Base-by-base conservation (phyloP, 2,888 invertebrate genomes). In the Sphaerophoria taeniata region DNA sequence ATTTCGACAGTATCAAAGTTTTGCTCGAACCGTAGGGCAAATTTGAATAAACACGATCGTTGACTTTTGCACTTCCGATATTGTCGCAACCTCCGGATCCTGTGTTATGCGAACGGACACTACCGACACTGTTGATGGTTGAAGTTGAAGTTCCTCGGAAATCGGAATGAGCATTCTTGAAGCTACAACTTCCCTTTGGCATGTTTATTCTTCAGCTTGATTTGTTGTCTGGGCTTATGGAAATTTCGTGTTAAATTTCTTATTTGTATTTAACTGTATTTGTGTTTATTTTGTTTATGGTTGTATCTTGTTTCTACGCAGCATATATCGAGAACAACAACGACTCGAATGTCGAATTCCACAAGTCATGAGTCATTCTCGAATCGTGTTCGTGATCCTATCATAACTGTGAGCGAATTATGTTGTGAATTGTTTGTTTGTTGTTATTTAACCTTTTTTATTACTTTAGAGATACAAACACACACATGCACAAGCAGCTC, bases 1-100 rank as follows among this genome's bases (percentile, higher is more conserved):
- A 90, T 73, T 90, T 90, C 71, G 89, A 88, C 70, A 91, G 87
- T 76, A 90, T 87, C n/a, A 88, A n/a, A 14, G 78, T 78, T 71
- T 88, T 88, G 47, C 74, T 87, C 31, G 83, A 65, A 45, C 78
- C 69, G 51, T 72, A 53, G n/a, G 79, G 53, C 12, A 79, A 9
- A 56, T 85, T 78, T 47, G 67, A 74, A 71, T 82, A 82, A 12
- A 53, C 45, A 45, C 49, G 75, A 76, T 84, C 73, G 67, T 55
- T 78, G 3, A 51, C 53, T 47, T 51, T 70, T 0, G 55, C 61
- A 75, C 77, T 77, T 79, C 71, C 84, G 71, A 72, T 69, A 51
- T 1, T 45, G 9, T 74, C 78, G 71, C 2, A 2, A 24, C 24
- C 24, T 24, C 24, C 24, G 24, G 24, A 24, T 24, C 24, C 24